phyloP scores from a whole-genome alignment of 2,113 vertebrate species.

The Pollimyrus isidori region DNA sequence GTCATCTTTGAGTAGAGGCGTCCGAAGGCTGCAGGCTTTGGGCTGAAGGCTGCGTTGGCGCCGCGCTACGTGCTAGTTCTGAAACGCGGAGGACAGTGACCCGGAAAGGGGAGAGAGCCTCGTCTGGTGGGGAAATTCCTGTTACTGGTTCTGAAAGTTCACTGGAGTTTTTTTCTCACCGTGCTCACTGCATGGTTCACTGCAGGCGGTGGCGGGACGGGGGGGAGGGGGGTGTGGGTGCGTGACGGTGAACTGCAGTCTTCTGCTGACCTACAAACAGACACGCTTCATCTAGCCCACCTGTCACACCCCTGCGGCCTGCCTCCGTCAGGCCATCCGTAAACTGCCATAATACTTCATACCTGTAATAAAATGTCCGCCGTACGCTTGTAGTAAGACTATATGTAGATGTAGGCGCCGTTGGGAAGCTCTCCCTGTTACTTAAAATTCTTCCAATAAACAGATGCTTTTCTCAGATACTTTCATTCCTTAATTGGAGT shows the following conservation, averaged over 20 bases:
- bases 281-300: neutral
- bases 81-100: neutral
- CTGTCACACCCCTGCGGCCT: neutral
- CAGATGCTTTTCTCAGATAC: neutral
- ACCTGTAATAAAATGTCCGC: neutral
- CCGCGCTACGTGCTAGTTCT: neutral
- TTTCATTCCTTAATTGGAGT: conserved; percentile 5
- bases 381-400: neutral
- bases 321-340: neutral
- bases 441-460: neutral
- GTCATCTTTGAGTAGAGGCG: neutral
- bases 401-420: neutral
- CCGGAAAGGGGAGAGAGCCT: neutral
- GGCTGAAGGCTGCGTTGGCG: neutral
- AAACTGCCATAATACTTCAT: neutral
- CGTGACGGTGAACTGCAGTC: conserved; percentile 4
- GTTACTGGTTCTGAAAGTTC: neutral
- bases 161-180: neutral
- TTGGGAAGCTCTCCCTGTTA: neutral
- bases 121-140: neutral
- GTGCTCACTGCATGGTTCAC: neutral
- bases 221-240: neutral
- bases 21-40: neutral
- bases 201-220: neutral
- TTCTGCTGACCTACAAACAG: neutral